These are phyloP conservation scores for Accipiter cooperii DNA, from an alignment of 2,113 vertebrate genomes.

Conservation along the genomic window DNA sequence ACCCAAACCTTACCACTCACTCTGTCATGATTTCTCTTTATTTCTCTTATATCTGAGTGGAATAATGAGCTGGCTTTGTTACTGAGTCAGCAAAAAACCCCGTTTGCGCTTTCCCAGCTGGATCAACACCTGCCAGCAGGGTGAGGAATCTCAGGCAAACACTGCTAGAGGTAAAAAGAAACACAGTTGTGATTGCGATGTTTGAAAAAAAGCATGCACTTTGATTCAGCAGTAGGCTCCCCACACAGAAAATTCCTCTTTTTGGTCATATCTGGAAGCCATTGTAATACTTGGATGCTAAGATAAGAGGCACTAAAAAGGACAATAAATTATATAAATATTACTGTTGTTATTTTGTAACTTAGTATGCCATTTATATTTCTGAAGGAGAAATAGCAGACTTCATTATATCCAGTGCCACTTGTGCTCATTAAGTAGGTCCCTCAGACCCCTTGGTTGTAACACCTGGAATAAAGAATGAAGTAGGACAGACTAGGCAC, in stretches of 20 bases:
- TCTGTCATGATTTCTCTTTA: neutral
- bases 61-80: neutral
- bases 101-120: neutral
- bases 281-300: neutral
- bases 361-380: neutral
- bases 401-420: neutral
- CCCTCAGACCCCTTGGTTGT: neutral
- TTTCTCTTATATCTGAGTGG: neutral
- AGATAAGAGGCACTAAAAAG: neutral
- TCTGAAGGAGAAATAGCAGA: neutral
- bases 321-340: neutral
- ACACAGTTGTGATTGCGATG: neutral
- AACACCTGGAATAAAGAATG: neutral
- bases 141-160: neutral
- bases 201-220: neutral
- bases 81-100: neutral
- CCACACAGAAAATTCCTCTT: neutral
- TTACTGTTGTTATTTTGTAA: neutral
- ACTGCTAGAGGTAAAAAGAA: neutral
- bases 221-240: neutral
- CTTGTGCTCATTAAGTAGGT: neutral
- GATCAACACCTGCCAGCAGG: neutral
- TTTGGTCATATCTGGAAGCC: neutral
- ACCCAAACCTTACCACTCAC: neutral
- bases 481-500: neutral